Evolutionary conservation across 2,888 invertebrate genomes (phyloP), one percentile per base, ranked within the genome.

Genomic region (Plagodis pulveraria): DNA sequence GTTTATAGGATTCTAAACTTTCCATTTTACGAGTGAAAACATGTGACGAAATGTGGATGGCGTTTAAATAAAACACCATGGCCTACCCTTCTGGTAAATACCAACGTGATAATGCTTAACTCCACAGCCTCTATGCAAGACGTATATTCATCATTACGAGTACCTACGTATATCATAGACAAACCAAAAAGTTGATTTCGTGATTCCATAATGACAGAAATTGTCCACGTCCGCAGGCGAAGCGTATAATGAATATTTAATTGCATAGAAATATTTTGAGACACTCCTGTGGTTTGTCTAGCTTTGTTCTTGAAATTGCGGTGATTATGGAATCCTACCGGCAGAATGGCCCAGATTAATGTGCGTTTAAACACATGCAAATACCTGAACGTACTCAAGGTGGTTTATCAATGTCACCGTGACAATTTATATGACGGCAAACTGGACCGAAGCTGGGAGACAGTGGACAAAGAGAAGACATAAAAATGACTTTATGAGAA

Each of bases 181-280:
- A 41, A 63, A 69, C 74, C 74, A 74, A 85, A 84, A 80, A 69
- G 60, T 12, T 48, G 40, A 67, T 69, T 78, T 77, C 76, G 78
- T 80, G 73, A 80, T 78, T 78, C 78, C 73, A 11, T 88, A 90
- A 90, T 90, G 86, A 89, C 83, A 80, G 74, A 80, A 84, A 81
- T 82, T 80, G 77, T 74, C 80, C 74, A 69, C 67, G 77, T 78
- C 82, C 80, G 77, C 78, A 68, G 81, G 80, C 81, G 68, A 66
- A 61, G 59, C 61, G 62, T 63, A 71, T 91, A 90, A 91, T 90
- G 89, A 89, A 87, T 87, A 91, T 88, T 87, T 91, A 90, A 91
- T 92, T 91, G 87, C 84, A 73, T 81, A 72, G 83, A 85, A 86
- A 84, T 81, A 83, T 84, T 81, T 77, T 72, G 70, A 78, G 73